Evolutionary conservation across 1,140 invertebrate species (phyloP), one percentile per base, ranked within the genome.

Genomic region (Caenorhabditis remanei): DNA sequence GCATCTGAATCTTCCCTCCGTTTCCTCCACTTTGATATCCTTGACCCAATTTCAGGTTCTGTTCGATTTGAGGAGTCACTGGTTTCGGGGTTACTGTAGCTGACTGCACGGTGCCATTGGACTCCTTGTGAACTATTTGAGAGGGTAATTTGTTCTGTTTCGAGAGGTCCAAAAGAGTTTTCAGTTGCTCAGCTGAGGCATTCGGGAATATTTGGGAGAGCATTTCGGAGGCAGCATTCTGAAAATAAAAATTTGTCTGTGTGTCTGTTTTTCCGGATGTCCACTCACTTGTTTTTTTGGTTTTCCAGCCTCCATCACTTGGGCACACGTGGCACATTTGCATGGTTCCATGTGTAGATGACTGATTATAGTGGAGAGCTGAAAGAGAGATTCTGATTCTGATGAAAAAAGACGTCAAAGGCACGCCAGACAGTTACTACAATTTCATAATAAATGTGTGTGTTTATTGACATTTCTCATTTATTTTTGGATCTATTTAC

Each of bases 291-390:
- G 7, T 43, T 61, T 63, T 5, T 55, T 9, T 13, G 21, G 16
- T 9, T n/a, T 43, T 24, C 9, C 55, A 6, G 19, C 9, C 24
- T 79, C 65, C 6, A 61, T 79, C 21, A 65, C 43, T 21, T 41
- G 32, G 40, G 6, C 3, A 24, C 86, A 87, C 0, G 75, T 58
- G 4, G 43, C 3, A 32, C 86, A 87, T 16, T 53, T 21, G 24
- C 86, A 87, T 13, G 21, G 32, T 6, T 48, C 9, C 9, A 55
- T 75, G 40, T 83, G 50, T 6, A 87, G 53, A n/a, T 48, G 41
- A 13, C 32, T 87, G 75, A 87, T 87, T n/a, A 87, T 87, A 4
- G 65, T 46, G 56, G 50, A 19, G 2, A 87, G 86, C 86, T 87
- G 61, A 24, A 87, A 87, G 32, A n/a, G 40, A 2, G n/a, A 84